Evolutionary conservation across 2,113 vertebrate genomes (phyloP).

Genomic region (Puntigrus tetrazona): DNA sequence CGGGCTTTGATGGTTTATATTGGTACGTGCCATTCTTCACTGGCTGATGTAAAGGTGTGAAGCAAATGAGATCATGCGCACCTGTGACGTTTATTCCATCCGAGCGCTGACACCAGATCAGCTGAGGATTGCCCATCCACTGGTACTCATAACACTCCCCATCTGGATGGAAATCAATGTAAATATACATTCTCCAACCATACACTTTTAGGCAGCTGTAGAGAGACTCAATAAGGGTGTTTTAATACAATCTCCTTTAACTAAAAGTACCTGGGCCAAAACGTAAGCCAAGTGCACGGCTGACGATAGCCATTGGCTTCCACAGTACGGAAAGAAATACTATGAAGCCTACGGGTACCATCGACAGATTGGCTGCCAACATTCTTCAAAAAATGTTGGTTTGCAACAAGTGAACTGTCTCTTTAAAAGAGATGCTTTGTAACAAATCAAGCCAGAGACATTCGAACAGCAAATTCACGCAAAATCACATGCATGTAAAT

Average conservation of each 20-base stretch:
- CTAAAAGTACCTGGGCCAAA: neutral
- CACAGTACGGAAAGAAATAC: no score
- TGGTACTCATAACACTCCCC: slow-evolving; percentile 93
- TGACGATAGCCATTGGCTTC: no score
- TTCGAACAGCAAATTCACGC: no score
- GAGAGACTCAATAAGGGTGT: neutral
- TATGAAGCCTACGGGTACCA: no score
- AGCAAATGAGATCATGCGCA: no score
- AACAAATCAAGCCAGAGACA: no score
- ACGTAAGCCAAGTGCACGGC: neutral
- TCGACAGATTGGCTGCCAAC: no score
- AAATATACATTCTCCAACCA: neutral
- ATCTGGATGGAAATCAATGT: slow-evolving; percentile 68
- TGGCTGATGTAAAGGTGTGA: neutral
- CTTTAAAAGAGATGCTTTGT: no score
- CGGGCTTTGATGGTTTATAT: neutral
- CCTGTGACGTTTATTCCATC: slow-evolving; percentile 96
- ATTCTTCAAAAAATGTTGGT: no score
- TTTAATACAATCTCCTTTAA: neutral
- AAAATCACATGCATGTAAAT: no score
- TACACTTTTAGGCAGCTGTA: neutral
- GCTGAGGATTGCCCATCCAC: slow-evolving; percentile 85
- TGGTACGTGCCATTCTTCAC: neutral
- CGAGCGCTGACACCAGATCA: slow-evolving; percentile 94
- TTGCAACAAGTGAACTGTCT: no score